These are phyloP conservation scores for Stegophylla sp. DNA, from an alignment of 2,888 invertebrate genomes.

Conservation along the genomic window DNA sequence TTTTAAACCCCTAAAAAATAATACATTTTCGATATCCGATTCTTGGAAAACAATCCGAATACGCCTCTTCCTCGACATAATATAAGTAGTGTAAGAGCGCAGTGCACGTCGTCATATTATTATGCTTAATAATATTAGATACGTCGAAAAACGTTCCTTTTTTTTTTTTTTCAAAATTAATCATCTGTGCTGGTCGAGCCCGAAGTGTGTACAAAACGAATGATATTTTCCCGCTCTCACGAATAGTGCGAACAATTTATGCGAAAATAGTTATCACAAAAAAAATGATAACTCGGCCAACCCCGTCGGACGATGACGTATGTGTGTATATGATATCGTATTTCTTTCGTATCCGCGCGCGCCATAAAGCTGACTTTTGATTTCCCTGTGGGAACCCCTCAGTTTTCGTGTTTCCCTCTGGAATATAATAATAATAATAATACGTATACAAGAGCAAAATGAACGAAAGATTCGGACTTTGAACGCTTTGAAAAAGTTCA, in stretches of 20 bases:
- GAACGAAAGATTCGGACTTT: neutral
- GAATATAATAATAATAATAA: neutral
- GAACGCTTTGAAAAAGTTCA: neutral
- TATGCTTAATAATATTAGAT: too few relatives aligned
- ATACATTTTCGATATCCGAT: too few relatives aligned
- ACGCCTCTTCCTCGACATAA: too few relatives aligned
- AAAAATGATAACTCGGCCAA: neutral
- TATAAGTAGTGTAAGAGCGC: too few relatives aligned
- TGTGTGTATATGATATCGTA: neutral
- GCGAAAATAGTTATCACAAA: neutral
- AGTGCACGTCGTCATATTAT: too few relatives aligned
- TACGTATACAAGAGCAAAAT: neutral
- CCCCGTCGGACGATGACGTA: neutral
- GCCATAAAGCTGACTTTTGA: slow-evolving; percentile 26
- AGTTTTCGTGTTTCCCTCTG: neutral
- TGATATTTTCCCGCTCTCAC: neutral
- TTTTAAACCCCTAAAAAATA: too few relatives aligned
- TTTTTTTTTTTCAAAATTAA: too few relatives aligned
- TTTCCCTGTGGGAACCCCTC: slow-evolving; percentile 38
- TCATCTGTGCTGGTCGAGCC: too few relatives aligned
- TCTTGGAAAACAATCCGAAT: too few relatives aligned
- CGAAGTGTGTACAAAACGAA: neutral
- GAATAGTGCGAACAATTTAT: too few relatives aligned
- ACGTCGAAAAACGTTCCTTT: too few relatives aligned
- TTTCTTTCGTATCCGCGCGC: neutral